Conservation (phyloP, 2,797 vertebrate species). For the Pithecia hirsuta region DNA sequence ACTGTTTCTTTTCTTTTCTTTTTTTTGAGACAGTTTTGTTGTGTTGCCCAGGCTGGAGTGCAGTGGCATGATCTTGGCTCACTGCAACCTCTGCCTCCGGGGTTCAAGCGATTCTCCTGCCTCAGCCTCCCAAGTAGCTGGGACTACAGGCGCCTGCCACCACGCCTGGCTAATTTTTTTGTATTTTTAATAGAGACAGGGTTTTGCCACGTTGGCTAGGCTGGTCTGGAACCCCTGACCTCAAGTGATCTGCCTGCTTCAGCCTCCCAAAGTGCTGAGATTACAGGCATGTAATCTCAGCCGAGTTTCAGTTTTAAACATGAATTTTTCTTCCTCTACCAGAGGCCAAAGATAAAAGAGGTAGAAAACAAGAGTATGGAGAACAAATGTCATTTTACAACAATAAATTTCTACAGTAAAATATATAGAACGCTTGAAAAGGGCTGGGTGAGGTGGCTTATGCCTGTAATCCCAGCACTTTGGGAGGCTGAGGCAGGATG, state of each 20-base stretch:
- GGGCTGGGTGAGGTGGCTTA: background rate
- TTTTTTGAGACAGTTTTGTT: background rate
- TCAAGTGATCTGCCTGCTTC: background rate
- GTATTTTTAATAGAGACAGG: background rate
- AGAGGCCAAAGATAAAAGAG: background rate
- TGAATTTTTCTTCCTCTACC: background rate
- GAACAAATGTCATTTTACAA: background rate
- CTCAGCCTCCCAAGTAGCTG: too few species aligned
- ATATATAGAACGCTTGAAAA: background rate
- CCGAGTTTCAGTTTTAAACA: slow-evolving; percentile 4
- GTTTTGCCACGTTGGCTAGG: background rate
- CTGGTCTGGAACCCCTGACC: background rate
- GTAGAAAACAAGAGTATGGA: slow-evolving; percentile 1
- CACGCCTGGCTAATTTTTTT: background rate
- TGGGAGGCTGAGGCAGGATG: too few species aligned
- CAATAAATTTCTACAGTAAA: background rate
- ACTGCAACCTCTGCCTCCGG: too few species aligned
- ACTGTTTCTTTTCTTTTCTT: too few species aligned
- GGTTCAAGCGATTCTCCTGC: too few species aligned
- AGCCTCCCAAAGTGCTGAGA: background rate
- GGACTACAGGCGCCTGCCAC: too few species aligned
- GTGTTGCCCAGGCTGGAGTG: background rate
- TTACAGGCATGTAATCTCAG: background rate
- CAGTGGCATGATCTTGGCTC: too few species aligned
- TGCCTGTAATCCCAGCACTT: too few species aligned